These are phyloP conservation scores for Pseudomyrmex pallidus DNA, from an alignment of 1,140 invertebrate genomes.

Conservation along the genomic window DNA sequence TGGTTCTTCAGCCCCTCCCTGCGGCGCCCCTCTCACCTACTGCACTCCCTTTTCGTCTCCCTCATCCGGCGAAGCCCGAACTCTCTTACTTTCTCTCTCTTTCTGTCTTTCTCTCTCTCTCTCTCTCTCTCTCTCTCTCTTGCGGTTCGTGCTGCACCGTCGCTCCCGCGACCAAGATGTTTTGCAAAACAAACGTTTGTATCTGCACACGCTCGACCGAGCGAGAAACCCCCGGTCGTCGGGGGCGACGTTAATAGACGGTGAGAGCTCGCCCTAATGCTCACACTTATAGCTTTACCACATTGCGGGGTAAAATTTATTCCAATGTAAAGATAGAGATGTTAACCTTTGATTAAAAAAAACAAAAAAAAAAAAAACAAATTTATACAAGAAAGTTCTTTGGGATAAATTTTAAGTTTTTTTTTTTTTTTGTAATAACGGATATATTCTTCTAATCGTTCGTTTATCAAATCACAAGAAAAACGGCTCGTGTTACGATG, in stretches of 20 bases:
- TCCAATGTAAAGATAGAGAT: neutral
- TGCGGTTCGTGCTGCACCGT: conserved; percentile 68
- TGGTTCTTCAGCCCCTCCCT: conserved; percentile 67
- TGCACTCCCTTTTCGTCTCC: conserved; percentile 48
- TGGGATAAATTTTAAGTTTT: too few relatives aligned
- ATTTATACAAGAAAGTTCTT: neutral
- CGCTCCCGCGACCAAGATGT: conserved; percentile 80
- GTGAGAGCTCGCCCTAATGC: conserved; percentile 29
- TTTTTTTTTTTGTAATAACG: neutral
- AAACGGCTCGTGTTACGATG: conserved; percentile 6
- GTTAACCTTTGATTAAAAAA: conserved; percentile 4
- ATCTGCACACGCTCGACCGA: conserved; percentile 74
- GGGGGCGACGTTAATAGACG: conserved; percentile 64
- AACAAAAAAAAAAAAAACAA: neutral
- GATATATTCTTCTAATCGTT: neutral
- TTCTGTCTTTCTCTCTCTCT: conserved; percentile 9
- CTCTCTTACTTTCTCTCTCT: neutral
- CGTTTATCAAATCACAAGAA: neutral
- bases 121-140: conserved; percentile 53
- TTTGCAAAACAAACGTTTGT: conserved; percentile 84
- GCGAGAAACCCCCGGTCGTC: conserved; percentile 62
- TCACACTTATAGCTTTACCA: neutral
- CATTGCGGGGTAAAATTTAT: conserved; percentile 26
- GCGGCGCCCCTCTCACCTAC: conserved; percentile 48
- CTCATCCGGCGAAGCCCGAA: conserved; percentile 49